Evolutionary conservation across 1,140 invertebrate genomes (phyloP).

Genomic region (Formica selysi): DNA sequence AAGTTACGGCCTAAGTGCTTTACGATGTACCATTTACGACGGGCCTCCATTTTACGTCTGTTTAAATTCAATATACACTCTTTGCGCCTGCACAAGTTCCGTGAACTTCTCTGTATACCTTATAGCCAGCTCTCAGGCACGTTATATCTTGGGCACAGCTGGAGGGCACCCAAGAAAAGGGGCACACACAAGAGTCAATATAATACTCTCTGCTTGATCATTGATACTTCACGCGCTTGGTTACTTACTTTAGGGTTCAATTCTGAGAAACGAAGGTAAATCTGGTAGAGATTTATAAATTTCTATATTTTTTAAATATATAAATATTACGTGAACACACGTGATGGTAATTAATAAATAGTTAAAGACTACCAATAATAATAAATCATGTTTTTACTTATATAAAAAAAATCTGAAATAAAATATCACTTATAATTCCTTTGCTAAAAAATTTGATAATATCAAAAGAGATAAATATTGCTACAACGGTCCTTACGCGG

Average conservation of each 20-base stretch:
- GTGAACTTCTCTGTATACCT: conserved; percentile 15
- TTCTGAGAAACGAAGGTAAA: not conserved
- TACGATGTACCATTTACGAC: conserved; percentile 32
- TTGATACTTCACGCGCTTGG: not conserved
- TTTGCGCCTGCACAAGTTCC: conserved; percentile 54
- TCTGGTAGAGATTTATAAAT: not conserved
- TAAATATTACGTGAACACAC: not conserved
- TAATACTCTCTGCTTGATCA: conserved; percentile 6
- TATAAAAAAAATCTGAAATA: not conserved
- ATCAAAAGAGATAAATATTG: not conserved
- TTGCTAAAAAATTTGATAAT: conserved; percentile 1
- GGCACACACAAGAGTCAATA: not conserved
- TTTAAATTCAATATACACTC: conserved; percentile 63
- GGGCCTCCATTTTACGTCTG: conserved; percentile 55
- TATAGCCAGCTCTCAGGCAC: conserved; percentile 30
- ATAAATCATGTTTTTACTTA: not conserved
- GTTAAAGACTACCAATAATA: not conserved
- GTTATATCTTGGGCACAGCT: conserved; percentile 9
- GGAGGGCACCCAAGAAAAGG: not conserved
- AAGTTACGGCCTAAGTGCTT: conserved; percentile 58
- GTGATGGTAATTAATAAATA: not conserved
- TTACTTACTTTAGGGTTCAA: not conserved
- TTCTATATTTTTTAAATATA: not conserved
- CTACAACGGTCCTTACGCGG: not conserved
- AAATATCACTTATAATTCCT: not conserved